These are phyloP conservation scores for Pangasius djambal DNA, from an alignment of 2,797 vertebrate species.

Conservation along the genomic window DNA sequence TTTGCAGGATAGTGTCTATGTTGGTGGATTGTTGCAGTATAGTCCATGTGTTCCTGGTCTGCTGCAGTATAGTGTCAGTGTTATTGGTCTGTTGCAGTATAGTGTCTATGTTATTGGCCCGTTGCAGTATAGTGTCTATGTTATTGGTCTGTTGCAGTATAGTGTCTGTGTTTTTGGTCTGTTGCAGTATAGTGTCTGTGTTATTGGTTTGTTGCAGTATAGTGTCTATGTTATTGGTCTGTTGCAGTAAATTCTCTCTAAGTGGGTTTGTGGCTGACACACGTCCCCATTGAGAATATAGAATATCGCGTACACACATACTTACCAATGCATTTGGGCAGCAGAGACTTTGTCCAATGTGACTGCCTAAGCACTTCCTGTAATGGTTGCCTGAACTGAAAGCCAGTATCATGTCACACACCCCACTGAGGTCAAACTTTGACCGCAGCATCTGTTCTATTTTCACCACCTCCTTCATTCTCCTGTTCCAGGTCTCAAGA, in stretches of 20 bases:
- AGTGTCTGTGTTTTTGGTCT: not conserved
- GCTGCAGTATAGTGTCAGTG: not conserved
- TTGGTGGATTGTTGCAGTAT: not conserved
- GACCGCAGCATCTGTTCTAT: conserved; percentile 72
- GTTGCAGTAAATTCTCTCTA: conserved; percentile 8
- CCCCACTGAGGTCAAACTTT: conserved; percentile 51
- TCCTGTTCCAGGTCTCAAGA: conserved; percentile 64
- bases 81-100: not conserved
- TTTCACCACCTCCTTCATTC: conserved; percentile 30
- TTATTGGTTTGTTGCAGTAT: not conserved
- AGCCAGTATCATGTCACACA: conserved; percentile 18
- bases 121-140: not conserved
- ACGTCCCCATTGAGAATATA: conserved; percentile 19
- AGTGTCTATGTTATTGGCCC: not conserved
- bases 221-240: not conserved
- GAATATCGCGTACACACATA: conserved; percentile 11
- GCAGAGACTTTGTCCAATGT: conserved; percentile 2
- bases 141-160: not conserved
- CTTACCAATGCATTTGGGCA: not conserved
- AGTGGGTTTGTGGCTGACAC: conserved; percentile 10
- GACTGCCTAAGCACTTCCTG: conserved; percentile 5
- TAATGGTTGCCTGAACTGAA: conserved; percentile 31
- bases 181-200: not conserved
- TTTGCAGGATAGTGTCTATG: not conserved
- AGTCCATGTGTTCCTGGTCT: not conserved